phyloP scores from a whole-genome alignment of 2,113 vertebrate species.

The Elaphurus davidianus region DNA sequence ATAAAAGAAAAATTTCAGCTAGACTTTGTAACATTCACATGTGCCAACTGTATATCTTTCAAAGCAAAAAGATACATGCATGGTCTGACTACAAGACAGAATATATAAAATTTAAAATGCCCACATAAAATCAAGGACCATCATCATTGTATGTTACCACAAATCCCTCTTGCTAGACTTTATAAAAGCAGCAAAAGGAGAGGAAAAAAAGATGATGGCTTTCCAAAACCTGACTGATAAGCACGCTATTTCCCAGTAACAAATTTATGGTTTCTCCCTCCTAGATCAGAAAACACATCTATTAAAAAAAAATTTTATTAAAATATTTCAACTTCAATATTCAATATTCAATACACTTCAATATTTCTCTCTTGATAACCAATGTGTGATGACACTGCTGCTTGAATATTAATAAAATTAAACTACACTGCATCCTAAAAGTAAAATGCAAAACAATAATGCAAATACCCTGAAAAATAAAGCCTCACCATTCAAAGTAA shows the following conservation, averaged over 20 bases:
- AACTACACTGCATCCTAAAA: not conserved
- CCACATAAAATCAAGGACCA: not conserved
- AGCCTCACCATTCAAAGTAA: conserved; percentile 14
- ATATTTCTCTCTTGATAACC: not conserved
- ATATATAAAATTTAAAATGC: not conserved
- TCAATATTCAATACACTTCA: no score
- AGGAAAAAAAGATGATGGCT: not conserved
- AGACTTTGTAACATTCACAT: not conserved
- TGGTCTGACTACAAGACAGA: not conserved
- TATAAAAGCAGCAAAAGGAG: not conserved
- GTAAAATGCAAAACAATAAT: not conserved
- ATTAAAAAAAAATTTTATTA: not conserved
- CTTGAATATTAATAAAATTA: not conserved
- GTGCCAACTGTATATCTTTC: not conserved
- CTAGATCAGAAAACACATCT: conserved; percentile 15
- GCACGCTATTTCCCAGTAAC: not conserved
- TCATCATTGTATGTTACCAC: not conserved
- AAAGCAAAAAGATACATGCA: not conserved
- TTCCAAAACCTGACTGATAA: not conserved
- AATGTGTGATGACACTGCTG: not conserved
- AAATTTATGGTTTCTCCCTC: not conserved
- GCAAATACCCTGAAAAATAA: conserved; percentile 17
- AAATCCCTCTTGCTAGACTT: not conserved
- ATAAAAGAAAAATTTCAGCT: not conserved
- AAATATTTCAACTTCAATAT: conserved; percentile 7